Evolutionary conservation across 2,797 vertebrate species (phyloP), one percentile per base, ranked within the genome.

Genomic region (Tympanoctomys barrerae): DNA sequence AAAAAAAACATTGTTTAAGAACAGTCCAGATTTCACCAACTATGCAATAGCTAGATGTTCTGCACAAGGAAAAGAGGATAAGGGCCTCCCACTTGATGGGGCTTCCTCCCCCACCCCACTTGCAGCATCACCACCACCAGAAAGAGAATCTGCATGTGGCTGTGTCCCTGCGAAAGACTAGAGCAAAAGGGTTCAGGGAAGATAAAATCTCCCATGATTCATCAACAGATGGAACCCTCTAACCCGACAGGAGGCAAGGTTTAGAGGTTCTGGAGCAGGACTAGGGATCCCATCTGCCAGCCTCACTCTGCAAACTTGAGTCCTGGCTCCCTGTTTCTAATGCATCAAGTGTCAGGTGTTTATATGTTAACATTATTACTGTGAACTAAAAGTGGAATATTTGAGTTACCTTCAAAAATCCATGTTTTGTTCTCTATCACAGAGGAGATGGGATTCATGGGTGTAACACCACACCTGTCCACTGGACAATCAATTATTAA

Each of bases 1-100:
- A 39, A 39, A 57, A 95, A 97, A 90, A 78, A 36, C 64, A 96
- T 82, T 97, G 82, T 84, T 59, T 90, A 81, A 81, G 91, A 70
- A 91, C n/a, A 88, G 91, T 46, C 36, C 61, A 93, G 33, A 95
- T 95, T 93, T 94, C 28, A 80, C 59, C 78, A 75, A 88, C 90
- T 39, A 70, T 31, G 31, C 59, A 80, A 85, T 57, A 89, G 28
- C 11, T 93, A 62, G 66, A 90, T 77, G 18, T 81, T 87, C n/a
- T 84, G 13, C 26, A 31, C 2, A 13, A 59, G 18, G 18, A 31
- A n/a, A 42, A 64, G 49, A 95, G 13, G 24, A 71, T 19, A 13
- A 9, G 52, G 71, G 8, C 24, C 5, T 80, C 12, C 10, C n/a
- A 5, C 68, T n/a, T 83, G 91, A 61, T 8, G 22, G 19, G 2